Conservation (phyloP, 2,888 invertebrate species). For the Barypeithes pellucidus region DNA sequence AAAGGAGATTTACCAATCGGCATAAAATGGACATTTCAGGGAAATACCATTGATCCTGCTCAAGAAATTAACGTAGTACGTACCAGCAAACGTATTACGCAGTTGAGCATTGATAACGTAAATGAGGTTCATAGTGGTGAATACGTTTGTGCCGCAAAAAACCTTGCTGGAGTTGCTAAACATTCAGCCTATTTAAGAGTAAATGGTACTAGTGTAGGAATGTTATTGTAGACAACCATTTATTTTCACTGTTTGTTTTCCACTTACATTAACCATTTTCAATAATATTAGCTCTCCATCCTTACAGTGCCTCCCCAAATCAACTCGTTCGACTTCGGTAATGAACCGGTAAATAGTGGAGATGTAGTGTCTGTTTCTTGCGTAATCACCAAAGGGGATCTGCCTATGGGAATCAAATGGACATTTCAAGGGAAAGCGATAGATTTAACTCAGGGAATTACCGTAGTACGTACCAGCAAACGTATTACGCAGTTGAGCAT, state of each 20-base stretch:
- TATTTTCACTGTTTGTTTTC: no score
- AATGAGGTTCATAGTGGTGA: constrained; percentile 72
- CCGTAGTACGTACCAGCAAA: constrained; percentile 69
- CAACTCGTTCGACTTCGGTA: constrained; percentile 71
- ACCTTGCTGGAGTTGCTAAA: constrained; percentile 72
- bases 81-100: constrained; percentile 72
- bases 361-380: constrained; percentile 78
- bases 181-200: constrained; percentile 72
- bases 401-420: constrained; percentile 71
- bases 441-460: constrained; percentile 65
- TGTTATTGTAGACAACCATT: constrained; percentile 10
- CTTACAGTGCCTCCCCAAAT: constrained; percentile 65
- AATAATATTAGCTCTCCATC: neutral
- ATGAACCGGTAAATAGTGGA: constrained; percentile 75
- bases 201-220: constrained; percentile 69
- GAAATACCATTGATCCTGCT: constrained; percentile 64
- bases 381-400: constrained; percentile 79
- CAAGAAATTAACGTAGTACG: constrained; percentile 68
- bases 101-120: constrained; percentile 73
- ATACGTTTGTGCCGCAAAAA: constrained; percentile 73
- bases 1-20: constrained; percentile 79
- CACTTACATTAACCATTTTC: no score
- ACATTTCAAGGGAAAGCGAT: constrained; percentile 68
- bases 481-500: constrained; percentile 73
- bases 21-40: constrained; percentile 67